Evolutionary conservation across 2,113 vertebrate genomes (phyloP).

Genomic region (Pseudopodoces humilis): DNA sequence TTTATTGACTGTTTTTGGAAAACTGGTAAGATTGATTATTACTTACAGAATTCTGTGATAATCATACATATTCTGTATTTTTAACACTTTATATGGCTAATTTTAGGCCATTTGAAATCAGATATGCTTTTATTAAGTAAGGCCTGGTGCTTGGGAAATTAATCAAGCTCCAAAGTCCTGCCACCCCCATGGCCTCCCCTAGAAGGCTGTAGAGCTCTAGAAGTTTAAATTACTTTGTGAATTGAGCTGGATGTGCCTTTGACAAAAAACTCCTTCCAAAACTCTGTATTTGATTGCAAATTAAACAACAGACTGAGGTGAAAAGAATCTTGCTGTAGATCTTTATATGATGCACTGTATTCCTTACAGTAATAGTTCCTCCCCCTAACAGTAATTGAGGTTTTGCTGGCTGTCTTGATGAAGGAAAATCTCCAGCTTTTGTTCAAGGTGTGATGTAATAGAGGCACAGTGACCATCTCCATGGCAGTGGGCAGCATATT

Average conservation of each 20-base stretch:
- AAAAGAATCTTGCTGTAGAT: background rate
- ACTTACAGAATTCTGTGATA: background rate
- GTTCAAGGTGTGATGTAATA: background rate
- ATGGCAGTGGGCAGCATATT: fast-evolving
- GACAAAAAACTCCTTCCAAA: background rate
- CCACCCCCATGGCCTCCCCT: background rate
- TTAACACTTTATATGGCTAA: background rate
- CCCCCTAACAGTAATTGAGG: background rate
- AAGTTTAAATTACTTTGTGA: background rate
- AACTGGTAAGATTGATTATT: background rate
- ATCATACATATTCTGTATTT: background rate
- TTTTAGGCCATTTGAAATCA: background rate
- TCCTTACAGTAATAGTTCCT: background rate
- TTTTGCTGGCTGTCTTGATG: background rate
- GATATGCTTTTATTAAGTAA: background rate
- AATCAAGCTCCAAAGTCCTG: background rate
- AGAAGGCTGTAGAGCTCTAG: background rate
- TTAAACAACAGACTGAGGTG: background rate
- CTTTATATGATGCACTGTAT: background rate
- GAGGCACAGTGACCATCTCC: background rate
- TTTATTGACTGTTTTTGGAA: background rate
- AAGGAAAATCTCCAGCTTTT: background rate
- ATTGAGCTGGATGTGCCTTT: background rate
- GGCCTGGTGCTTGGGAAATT: background rate
- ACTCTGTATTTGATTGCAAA: background rate